Base-by-base conservation (phyloP, 2,113 vertebrate genomes). In the Lophochroa leadbeateri region DNA sequence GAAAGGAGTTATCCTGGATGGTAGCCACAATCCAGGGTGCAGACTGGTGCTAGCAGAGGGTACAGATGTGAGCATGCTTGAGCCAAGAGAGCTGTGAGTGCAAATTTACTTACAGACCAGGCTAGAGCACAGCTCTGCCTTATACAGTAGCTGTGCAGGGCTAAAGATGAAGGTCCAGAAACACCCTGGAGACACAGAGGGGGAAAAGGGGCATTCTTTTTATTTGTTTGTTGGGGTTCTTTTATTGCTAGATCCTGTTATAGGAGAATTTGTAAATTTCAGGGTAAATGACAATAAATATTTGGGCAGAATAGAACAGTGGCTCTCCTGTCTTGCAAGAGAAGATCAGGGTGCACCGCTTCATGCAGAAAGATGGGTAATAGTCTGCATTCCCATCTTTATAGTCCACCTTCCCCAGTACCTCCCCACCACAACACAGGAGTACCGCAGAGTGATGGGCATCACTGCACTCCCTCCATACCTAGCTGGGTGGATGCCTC, bases 401-500 rank as follows among this genome's bases (percentile, higher is more conserved):
- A 53, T 0, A 74, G 44, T 6, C 41, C 76, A 14, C 17, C 18
- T 64, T 63, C 29, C n/a, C 35, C 35, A 74, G 49, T 37, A 80
- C 11, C 18, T 79, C 63, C 53, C 75, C 90, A 5, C 23, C 21
- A 37, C 37, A 93, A 37, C 9, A 29, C 1, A 0, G 61, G 25
- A 50, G 8, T 5, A 65, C 11, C 2, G 0, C 27, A 28, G 25
- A 84, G 9, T 1, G 2, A n/a, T 2, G 10, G 24, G 41, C 49
- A 69, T 10, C 2, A 2, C 63, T 28, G 71, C 75, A 74, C 20
- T 41, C 24, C 16, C 37, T 79, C 63, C 79, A 27, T 97, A 99
- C 99, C 99, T 14, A 98, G 97, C 88, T 99, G 99, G 2, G 99
- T 99, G 23, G 99, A 99, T 3, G 99, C 99, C 97, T 99, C 99